Percentiles rank a stretch among this genome's conserved stretches.
Evolutionary conservation across 2,888 invertebrate species (phyloP).

Genomic region (Andrena fulva): DNA sequence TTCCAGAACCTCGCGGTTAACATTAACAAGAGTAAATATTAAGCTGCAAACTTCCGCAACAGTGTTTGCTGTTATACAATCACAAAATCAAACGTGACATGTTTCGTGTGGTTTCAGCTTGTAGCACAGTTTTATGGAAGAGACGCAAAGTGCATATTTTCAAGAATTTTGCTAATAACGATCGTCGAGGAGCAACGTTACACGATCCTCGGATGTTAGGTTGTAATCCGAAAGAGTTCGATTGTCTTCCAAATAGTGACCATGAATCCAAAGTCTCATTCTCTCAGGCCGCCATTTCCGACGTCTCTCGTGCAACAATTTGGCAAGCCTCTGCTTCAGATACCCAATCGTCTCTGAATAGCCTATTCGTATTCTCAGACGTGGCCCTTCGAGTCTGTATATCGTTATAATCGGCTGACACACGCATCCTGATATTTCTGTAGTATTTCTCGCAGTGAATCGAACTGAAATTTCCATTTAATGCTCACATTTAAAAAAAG

Average conservation of each 20-base stretch:
- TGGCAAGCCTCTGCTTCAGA: constrained; percentile 52
- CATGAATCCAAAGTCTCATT: constrained; percentile 62
- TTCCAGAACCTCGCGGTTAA: constrained; percentile 2
- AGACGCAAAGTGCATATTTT: background rate
- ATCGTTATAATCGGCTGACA: constrained; percentile 48
- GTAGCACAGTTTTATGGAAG: background rate
- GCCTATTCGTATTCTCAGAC: constrained; percentile 40
- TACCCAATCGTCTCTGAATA: constrained; percentile 58
- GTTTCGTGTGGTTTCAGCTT: too few relatives aligned
- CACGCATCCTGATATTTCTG: constrained; percentile 36
- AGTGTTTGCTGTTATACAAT: too few relatives aligned
- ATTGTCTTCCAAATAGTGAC: constrained; percentile 60
- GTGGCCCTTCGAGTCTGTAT: constrained; percentile 52
- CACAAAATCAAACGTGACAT: too few relatives aligned
- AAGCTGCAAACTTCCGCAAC: background rate
- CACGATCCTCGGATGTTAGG: constrained; percentile 39
- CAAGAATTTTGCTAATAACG: background rate
- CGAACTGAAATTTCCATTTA: background rate
- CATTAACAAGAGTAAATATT: background rate
- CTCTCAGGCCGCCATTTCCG: constrained; percentile 52
- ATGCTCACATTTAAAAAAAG: constrained; percentile 2
- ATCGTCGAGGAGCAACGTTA: constrained; percentile 38
- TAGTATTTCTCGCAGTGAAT: constrained; percentile 1
- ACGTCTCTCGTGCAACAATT: constrained; percentile 20
- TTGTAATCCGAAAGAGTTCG: constrained; percentile 57